These are phyloP conservation scores for Amorpha juglandis DNA, from an alignment of 2,888 invertebrate species.

Conservation along the genomic window DNA sequence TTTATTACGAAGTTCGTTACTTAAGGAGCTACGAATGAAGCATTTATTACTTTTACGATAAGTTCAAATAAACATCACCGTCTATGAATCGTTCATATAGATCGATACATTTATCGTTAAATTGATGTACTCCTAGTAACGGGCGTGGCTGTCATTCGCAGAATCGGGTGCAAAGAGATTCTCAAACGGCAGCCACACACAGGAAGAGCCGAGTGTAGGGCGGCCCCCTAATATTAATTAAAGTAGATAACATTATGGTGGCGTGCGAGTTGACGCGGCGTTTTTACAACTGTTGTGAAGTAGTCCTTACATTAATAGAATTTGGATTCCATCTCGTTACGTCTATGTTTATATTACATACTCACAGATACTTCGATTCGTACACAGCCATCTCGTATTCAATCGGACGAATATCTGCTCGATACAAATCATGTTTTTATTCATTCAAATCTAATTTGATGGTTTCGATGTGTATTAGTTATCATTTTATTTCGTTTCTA, in stretches of 20 bases:
- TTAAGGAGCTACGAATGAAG: background rate
- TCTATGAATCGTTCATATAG: background rate
- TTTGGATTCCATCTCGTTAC: background rate
- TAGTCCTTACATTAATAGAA: background rate
- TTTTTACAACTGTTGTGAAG: background rate
- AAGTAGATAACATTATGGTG: background rate
- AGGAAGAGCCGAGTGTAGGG: constrained; percentile 13
- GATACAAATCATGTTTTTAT: background rate
- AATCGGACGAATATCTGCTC: background rate
- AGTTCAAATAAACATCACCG: constrained; percentile 3
- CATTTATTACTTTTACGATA: background rate
- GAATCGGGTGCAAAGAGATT: background rate
- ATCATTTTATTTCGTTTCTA: background rate
- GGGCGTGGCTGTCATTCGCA: background rate
- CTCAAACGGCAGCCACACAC: background rate
- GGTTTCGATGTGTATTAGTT: background rate
- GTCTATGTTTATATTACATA: background rate
- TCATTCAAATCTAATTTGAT: background rate
- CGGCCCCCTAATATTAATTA: constrained; percentile 23
- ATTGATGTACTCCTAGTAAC: background rate
- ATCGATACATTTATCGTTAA: background rate
- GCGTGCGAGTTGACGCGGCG: background rate
- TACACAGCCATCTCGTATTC: background rate
- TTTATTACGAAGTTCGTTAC: background rate
- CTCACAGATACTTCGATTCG: background rate